Conservation (phyloP, 1,140 invertebrate genomes). For the Drosophila orosa region DNA sequence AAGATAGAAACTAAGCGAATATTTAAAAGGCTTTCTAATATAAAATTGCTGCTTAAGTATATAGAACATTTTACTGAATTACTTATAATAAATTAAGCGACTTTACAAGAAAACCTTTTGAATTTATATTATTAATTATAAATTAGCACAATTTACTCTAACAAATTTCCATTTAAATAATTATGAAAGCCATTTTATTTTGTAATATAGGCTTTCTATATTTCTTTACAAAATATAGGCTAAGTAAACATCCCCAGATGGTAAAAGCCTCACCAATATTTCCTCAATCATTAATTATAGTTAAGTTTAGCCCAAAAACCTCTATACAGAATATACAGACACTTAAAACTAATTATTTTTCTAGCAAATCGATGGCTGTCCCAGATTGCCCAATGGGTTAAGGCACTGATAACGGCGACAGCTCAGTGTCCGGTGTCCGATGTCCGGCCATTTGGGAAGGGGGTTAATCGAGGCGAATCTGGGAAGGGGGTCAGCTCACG, state of each 20-base stretch:
- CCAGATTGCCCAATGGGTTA: constrained; percentile 32
- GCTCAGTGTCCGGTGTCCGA: neutral
- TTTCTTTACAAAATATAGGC: too few species aligned
- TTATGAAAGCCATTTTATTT: too few species aligned
- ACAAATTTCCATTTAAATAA: neutral
- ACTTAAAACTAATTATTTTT: constrained; percentile 24
- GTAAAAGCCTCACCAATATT: neutral
- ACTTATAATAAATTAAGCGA: neutral
- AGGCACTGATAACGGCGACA: constrained; percentile 25
- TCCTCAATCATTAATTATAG: neutral
- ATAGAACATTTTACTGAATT: neutral
- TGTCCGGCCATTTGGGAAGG: neutral
- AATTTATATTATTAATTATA: too few species aligned
- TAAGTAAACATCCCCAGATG: neutral
- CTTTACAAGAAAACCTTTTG: neutral
- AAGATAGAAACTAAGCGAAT: neutral
- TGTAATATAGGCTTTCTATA: too few species aligned
- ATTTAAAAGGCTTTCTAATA: neutral
- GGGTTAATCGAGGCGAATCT: constrained; percentile 18
- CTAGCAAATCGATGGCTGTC: constrained; percentile 17
- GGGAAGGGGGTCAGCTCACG: constrained; percentile 11
- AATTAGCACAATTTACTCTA: neutral
- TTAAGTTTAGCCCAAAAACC: constrained; percentile 5
- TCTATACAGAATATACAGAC: constrained; percentile 5
- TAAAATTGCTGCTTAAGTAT: neutral